A percentile compares a stretch with the other conserved stretches of the same genome.
phyloP scores from a whole-genome alignment of 1,140 invertebrate genomes.

The Anthonomus grandis region DNA sequence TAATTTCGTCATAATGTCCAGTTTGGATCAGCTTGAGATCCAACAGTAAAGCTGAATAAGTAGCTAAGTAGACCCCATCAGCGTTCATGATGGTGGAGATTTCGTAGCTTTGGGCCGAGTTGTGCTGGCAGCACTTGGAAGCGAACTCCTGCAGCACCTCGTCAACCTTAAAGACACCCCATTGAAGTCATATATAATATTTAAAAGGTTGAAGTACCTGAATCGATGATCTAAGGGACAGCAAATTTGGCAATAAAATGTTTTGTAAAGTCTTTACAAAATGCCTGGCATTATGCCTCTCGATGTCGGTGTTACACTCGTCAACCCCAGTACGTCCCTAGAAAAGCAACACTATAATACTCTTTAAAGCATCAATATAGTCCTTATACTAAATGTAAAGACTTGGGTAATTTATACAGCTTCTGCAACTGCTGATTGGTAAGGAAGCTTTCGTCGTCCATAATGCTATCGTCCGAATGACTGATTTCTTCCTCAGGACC shows the following conservation, averaged over 20 bases:
- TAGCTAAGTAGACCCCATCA: conserved; percentile 90
- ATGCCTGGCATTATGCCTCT: conserved; percentile 73
- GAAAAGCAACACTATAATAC: conserved; percentile 18
- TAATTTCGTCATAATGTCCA: conserved; percentile 69
- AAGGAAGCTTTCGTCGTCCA: conserved; percentile 51
- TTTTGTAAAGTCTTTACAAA: conserved; percentile 70
- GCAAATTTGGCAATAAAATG: conserved; percentile 67
- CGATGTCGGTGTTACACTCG: conserved; percentile 71
- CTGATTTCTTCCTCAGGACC: conserved; percentile 60
- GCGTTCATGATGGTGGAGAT: conserved; percentile 85
- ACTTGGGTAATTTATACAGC: conserved; percentile 64
- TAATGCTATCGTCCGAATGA: conserved; percentile 55
- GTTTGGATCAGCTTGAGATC: conserved; percentile 76
- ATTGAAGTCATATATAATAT: neutral
- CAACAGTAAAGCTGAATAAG: conserved; percentile 77
- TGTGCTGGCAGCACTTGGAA: conserved; percentile 87
- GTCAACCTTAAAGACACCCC: conserved; percentile 61
- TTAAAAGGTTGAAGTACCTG: conserved; percentile 50
- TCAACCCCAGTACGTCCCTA: conserved; percentile 54
- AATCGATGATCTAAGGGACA: conserved; percentile 69
- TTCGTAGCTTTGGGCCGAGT: conserved; percentile 56
- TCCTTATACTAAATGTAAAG: conserved; percentile 53
- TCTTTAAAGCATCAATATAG: neutral
- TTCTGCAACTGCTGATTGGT: conserved; percentile 56
- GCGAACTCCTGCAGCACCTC: conserved; percentile 87